Percentiles rank a stretch among this genome's conserved stretches.
Conservation (phyloP, 2,797 vertebrate genomes). For the Falco peregrinus region DNA sequence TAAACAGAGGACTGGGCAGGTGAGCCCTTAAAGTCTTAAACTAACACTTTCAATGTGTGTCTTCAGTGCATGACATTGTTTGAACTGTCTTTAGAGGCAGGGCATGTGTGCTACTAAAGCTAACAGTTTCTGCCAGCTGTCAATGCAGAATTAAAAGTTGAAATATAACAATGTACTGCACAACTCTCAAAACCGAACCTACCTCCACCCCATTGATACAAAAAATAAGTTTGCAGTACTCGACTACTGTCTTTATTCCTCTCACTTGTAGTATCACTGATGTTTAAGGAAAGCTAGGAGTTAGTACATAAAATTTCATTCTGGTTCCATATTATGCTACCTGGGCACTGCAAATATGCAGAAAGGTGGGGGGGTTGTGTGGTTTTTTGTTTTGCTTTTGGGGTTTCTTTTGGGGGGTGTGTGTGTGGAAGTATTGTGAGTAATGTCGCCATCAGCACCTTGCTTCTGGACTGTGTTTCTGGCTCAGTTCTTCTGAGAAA, state of each 20-base stretch:
- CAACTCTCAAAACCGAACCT: not conserved
- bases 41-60: not conserved
- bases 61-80: not conserved
- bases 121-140: not conserved
- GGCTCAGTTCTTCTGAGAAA: not conserved
- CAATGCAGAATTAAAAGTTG: not conserved
- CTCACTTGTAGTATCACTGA: not conserved
- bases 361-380: not conserved
- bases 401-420: not conserved
- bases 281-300: not conserved
- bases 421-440: not conserved
- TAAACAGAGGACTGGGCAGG: not conserved
- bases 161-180: not conserved
- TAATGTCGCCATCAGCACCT: not conserved
- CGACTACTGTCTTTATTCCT: not conserved
- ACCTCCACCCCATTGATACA: not conserved
- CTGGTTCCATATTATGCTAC: not conserved
- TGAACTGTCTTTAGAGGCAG: not conserved
- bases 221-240: not conserved
- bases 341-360: not conserved
- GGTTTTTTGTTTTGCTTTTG: not conserved
- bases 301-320: not conserved
- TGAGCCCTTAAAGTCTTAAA: not conserved
- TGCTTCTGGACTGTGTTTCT: not conserved
- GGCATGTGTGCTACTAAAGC: rapidly evolving